Conservation (phyloP, 2,797 vertebrate genomes). For the Odontamblyopus lacepedii region DNA sequence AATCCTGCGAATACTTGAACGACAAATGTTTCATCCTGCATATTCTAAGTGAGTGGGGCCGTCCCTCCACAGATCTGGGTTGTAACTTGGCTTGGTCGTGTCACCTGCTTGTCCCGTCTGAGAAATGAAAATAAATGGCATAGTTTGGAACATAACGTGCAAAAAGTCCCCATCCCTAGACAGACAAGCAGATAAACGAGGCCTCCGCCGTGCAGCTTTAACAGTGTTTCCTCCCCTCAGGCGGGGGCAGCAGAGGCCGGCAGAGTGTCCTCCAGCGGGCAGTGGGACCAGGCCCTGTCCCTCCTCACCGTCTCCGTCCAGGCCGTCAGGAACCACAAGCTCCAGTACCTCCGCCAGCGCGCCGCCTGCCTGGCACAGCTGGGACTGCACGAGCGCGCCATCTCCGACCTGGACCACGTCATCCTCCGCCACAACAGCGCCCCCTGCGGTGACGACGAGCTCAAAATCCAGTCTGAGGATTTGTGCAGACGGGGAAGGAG, state of each 20-base stretch:
- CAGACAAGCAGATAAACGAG: no score
- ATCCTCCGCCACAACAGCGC: constrained; percentile 63
- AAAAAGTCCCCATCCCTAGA: no score
- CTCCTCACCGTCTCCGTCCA: constrained; percentile 84
- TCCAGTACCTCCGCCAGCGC: constrained; percentile 79
- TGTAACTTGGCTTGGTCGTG: no score
- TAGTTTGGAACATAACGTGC: no score
- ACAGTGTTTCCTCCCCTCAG: constrained; percentile 60
- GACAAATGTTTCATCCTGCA: no score
- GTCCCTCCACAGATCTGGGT: no score
- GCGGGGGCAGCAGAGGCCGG: constrained; percentile 84
- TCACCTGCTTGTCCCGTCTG: no score
- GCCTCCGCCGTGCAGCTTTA: background rate
- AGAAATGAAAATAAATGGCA: no score
- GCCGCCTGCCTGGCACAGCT: constrained; percentile 81
- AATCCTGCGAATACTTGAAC: no score
- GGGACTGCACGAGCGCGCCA: constrained; percentile 71
- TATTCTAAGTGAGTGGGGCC: no score
- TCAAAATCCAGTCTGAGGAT: constrained; percentile 72
- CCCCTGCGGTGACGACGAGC: constrained; percentile 39
- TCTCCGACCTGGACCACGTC: constrained; percentile 83
- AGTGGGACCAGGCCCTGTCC: constrained; percentile 75
- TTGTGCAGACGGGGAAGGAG: constrained; percentile 82
- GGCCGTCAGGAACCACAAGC: constrained; percentile 60
- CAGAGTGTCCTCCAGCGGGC: constrained; percentile 58